Base-by-base conservation (phyloP, 1,140 invertebrate genomes). In the Dinothrombium tinctorium region DNA sequence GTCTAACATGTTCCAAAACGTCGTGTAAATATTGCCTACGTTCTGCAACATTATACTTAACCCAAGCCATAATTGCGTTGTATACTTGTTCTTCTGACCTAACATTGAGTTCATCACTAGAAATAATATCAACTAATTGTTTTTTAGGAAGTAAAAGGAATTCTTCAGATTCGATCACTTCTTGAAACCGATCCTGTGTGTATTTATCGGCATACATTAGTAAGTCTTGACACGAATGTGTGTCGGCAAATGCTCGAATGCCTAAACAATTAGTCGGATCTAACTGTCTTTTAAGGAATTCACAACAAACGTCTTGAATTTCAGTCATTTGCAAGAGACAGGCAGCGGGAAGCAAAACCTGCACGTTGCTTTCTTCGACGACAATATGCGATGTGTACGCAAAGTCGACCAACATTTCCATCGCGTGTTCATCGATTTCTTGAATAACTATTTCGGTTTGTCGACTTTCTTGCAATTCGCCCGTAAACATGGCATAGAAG, bases 321-420 rank as follows among this genome's bases (percentile, higher is more conserved):
- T 92, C 84, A 36, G 76, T 76, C 44, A 92, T 63, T 54, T 92
- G 89, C 9, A 98, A 67, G 23, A 98, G 64, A 64, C 89, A 96
- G 24, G 90, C 89, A 53, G 89, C 89, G 23, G 89, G 89, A 37
- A 98, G 64, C 37, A 98, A 62, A 31, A 84, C 90, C 62, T 96
- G 90, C 7, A 96, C 90, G 62, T 96, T 98, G 22, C 37, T 76
- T 63, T 96, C 89, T 61, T 95, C 87, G 15, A 98, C 84, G 38
- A 86, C 75, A 36, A 98, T 90, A 57, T 89, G 81, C n/a, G 87
- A 90, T 4, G 87, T 92, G 59, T 98, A 98, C 59, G 87, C 95
- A 64, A 96, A 98, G 56, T 96, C 89, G 47, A 98, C 84, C 1
- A 98, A 65, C 22, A 90, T 60, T 61, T 95, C 87, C 82, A 98